Evolutionary conservation across 2,113 vertebrate species (phyloP).

Genomic region (Amblyopsis rosae): DNA sequence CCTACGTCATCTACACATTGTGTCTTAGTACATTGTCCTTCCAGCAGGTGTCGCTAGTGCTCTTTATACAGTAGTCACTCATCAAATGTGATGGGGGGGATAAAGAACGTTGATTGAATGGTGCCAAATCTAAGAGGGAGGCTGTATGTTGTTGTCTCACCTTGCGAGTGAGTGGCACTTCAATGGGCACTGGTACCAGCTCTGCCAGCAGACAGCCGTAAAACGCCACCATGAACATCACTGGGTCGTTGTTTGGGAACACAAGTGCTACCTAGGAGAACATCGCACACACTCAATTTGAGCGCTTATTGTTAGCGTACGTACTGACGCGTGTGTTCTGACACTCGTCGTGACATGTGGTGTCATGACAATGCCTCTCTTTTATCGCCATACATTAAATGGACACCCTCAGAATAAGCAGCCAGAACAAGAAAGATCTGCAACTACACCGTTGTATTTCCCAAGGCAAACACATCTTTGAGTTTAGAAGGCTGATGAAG

Average conservation of each 20-base stretch:
- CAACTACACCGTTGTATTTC: no score
- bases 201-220: conserved; percentile 94
- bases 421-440: no score
- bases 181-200: conserved; percentile 93
- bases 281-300: neutral
- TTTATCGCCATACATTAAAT: neutral
- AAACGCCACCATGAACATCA: conserved; percentile 97
- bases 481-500: no score
- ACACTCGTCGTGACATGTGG: neutral
- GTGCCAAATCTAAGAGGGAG: neutral
- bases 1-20: no score
- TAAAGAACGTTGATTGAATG: neutral
- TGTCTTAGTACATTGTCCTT: neutral
- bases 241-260: conserved; percentile 94
- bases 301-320: neutral
- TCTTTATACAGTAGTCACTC: conserved; percentile 2
- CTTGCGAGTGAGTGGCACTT: conserved; percentile 95
- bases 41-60: conserved; percentile 62
- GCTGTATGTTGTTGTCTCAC: conserved; percentile 57
- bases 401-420: no score
- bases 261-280: conserved; percentile 88
- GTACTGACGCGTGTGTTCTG: neutral
- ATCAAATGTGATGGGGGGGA: neutral
- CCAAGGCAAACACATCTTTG: no score
- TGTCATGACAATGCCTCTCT: neutral